Evolutionary conservation across 2,797 vertebrate species (phyloP).

Genomic region (Sebastes cheni): DNA sequence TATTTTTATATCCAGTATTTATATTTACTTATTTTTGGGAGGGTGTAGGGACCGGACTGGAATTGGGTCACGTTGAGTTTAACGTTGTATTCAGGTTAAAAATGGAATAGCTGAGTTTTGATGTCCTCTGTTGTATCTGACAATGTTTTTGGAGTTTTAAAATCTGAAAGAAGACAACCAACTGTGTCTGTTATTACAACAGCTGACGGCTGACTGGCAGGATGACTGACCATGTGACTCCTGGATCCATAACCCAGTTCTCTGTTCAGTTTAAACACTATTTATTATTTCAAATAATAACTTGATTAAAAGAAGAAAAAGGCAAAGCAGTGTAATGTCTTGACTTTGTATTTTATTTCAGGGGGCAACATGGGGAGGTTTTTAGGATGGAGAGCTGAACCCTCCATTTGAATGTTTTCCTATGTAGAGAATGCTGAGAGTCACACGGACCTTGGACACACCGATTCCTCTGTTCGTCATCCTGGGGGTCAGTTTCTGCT

Average conservation of each 20-base stretch:
- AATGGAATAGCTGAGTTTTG: not conserved
- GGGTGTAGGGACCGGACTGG: no score
- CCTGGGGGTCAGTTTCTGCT: slow-evolving; percentile 55
- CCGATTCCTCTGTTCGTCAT: not conserved
- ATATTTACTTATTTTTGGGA: no score
- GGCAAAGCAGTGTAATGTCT: not conserved
- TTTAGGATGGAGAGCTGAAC: not conserved
- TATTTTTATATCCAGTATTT: no score
- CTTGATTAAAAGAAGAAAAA: not conserved
- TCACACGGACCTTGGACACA: not conserved
- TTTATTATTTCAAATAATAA: not conserved
- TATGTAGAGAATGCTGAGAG: not conserved
- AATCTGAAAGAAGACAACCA: not conserved
- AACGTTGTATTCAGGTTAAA: not conserved
- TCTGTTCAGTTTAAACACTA: not conserved
- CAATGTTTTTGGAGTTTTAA: not conserved
- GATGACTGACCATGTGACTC: not conserved
- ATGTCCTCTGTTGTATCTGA: not conserved
- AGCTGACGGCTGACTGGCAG: not conserved
- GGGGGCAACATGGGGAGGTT: not conserved
- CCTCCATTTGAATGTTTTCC: not conserved
- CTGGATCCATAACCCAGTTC: not conserved
- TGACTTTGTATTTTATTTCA: not conserved
- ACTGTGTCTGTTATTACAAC: not conserved
- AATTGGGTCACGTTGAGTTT: no score